A percentile compares a stretch with the other conserved stretches of the same genome.
Conservation (phyloP, 2,113 vertebrate species). For the Tauraco erythrolophus region DNA sequence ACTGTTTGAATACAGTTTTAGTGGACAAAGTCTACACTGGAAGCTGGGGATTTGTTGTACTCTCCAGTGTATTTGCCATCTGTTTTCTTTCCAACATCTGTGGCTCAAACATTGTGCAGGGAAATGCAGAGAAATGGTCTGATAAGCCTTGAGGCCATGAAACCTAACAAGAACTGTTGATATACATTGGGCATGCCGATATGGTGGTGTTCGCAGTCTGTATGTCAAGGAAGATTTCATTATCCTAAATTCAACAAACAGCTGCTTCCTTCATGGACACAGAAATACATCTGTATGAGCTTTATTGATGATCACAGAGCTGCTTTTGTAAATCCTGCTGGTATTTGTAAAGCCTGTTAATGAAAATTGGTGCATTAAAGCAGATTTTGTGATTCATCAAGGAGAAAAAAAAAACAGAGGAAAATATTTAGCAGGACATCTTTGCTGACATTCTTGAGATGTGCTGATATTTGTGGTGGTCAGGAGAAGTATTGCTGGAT, state of each 20-base stretch:
- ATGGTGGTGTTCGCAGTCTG: slow-evolving; percentile 16
- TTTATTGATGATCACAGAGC: not conserved
- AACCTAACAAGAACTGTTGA: slow-evolving; percentile 40
- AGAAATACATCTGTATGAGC: slow-evolving; percentile 41
- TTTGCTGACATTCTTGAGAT: not conserved
- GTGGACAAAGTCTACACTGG: slow-evolving; percentile 9
- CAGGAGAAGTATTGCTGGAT: not conserved
- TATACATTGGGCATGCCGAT: not conserved
- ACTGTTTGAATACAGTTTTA: slow-evolving; percentile 34
- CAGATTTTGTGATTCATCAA: not conserved
- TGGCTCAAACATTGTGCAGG: slow-evolving; percentile 4
- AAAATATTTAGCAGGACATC: not conserved
- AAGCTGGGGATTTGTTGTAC: slow-evolving; percentile 19
- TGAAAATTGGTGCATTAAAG: slow-evolving; percentile 47
- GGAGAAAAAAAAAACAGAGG: not conserved
- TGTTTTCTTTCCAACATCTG: slow-evolving; percentile 57
- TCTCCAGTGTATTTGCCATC: slow-evolving; percentile 29
- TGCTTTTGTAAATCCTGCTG: slow-evolving; percentile 50
- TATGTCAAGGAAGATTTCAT: slow-evolving; percentile 47
- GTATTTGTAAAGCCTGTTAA: slow-evolving; percentile 40
- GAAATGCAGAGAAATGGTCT: slow-evolving; percentile 37
- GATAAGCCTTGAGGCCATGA: slow-evolving; percentile 50
- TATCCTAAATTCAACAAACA: slow-evolving; percentile 54
- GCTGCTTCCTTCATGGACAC: slow-evolving; percentile 30
- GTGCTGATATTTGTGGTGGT: not conserved